These are phyloP conservation scores for Dynastes tityus DNA, from an alignment of 2,888 invertebrate species.

Conservation along the genomic window DNA sequence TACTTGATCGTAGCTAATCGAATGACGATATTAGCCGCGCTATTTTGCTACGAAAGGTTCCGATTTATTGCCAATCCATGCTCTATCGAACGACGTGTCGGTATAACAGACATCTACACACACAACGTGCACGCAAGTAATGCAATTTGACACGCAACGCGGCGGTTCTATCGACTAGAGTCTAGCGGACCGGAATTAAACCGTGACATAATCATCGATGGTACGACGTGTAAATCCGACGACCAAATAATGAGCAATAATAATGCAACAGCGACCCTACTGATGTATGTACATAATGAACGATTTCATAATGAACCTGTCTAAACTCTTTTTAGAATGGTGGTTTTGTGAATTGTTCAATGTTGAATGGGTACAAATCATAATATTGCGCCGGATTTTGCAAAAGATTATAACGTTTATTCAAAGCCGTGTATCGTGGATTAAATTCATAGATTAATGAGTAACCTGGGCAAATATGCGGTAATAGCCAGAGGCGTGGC, in stretches of 20 bases:
- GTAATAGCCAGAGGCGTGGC: no score
- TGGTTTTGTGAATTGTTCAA: no score
- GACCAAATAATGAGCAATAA: slow-evolving; percentile 16
- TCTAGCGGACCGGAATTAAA: slow-evolving; percentile 24
- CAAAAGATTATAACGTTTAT: no score
- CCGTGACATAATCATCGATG: slow-evolving; percentile 8
- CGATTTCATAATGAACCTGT: no score
- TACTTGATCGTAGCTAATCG: neutral
- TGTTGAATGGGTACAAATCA: no score
- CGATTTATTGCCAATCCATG: neutral
- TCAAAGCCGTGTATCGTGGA: no score
- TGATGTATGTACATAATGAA: no score
- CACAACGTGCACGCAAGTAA: neutral
- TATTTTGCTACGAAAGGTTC: neutral
- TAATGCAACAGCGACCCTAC: neutral
- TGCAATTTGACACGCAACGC: neutral
- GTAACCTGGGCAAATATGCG: no score
- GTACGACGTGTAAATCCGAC: slow-evolving; percentile 1
- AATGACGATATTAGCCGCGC: neutral
- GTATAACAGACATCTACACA: neutral
- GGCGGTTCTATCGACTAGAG: neutral
- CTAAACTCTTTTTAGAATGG: no score
- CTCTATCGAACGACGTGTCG: neutral
- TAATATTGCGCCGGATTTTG: no score
- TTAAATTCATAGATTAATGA: no score